Evolutionary conservation across 2,113 vertebrate genomes (phyloP).

Genomic region (Rhea americana): DNA sequence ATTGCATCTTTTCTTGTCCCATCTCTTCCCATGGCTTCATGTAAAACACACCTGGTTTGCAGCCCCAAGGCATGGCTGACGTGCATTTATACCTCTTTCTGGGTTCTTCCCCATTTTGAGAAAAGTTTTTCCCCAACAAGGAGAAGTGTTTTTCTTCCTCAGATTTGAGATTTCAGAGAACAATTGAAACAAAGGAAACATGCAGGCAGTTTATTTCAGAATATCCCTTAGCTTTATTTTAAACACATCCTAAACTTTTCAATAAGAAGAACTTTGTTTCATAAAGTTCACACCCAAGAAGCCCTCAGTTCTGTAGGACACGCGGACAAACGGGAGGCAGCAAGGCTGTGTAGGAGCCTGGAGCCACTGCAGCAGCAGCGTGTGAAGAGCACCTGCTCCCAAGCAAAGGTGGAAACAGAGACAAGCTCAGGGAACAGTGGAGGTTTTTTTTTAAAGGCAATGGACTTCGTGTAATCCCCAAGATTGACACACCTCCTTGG

Average conservation of each 20-base stretch:
- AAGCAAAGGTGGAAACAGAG: neutral
- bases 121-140: neutral
- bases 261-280: rapidly evolving
- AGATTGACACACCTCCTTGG: rapidly evolving
- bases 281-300: neutral
- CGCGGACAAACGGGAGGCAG: rapidly evolving
- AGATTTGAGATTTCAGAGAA: neutral
- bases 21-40: rapidly evolving
- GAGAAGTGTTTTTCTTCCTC: neutral
- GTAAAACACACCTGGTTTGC: neutral
- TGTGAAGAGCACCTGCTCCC: rapidly evolving
- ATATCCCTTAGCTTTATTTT: neutral
- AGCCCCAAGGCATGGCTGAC: rapidly evolving
- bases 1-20: rapidly evolving
- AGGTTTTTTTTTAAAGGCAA: neutral
- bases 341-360: rapidly evolving
- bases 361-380: neutral
- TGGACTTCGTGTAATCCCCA: neutral
- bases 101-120: neutral
- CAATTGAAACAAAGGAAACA: neutral
- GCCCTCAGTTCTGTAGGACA: rapidly evolving
- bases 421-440: rapidly evolving
- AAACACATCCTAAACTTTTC: rapidly evolving
- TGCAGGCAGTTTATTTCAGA: neutral
- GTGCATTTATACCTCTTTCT: rapidly evolving